Percentiles rank a stretch among this genome's conserved stretches.
phyloP scores from a whole-genome alignment of 2,888 invertebrate genomes.

The Scaptomyza parva region DNA sequence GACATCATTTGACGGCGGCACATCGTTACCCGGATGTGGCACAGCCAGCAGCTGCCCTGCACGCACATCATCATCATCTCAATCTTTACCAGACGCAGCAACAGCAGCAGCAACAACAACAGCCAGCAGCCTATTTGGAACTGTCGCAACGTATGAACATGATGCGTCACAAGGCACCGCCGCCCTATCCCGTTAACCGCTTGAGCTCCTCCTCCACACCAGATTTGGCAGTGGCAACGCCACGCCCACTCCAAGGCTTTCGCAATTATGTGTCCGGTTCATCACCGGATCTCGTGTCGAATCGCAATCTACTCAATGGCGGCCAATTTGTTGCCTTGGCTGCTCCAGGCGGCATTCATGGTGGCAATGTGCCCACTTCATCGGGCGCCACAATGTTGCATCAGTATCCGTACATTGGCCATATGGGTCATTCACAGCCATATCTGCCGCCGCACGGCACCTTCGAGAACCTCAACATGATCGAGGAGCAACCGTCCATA shows the following conservation, averaged over 20 bases:
- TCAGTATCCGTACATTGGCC: constrained; percentile 82
- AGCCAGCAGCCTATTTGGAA: constrained; percentile 75
- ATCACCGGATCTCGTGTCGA: constrained; percentile 91
- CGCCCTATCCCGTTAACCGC: constrained; percentile 92
- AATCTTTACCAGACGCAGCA: constrained; percentile 68
- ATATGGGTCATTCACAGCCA: constrained; percentile 84
- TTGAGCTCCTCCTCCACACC: constrained; percentile 94
- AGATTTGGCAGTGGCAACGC: constrained; percentile 91
- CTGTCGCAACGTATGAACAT: constrained; percentile 83
- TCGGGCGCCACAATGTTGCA: constrained; percentile 77
- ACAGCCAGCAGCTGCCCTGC: constrained; percentile 85
- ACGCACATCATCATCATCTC: constrained; percentile 78
- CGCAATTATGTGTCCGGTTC: constrained; percentile 89
- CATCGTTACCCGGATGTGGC: constrained; percentile 88
- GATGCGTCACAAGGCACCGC: constrained; percentile 89
- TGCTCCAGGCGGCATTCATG: constrained; percentile 47
- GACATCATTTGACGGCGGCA: constrained; percentile 79
- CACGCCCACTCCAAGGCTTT: constrained; percentile 85
- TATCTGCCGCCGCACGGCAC: constrained; percentile 88
- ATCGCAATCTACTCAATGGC: constrained; percentile 87
- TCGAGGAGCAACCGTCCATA: constrained; percentile 84
- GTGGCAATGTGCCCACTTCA: constrained; percentile 83
- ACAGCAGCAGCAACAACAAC: constrained; percentile 44
- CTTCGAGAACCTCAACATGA: constrained; percentile 89
- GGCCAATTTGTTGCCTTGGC: constrained; percentile 70